A percentile compares a stretch with the other conserved stretches of the same genome.
These are phyloP conservation scores for Microlaimidae sp. DNA, from an alignment of 2,888 invertebrate genomes.

Conservation along the genomic window DNA sequence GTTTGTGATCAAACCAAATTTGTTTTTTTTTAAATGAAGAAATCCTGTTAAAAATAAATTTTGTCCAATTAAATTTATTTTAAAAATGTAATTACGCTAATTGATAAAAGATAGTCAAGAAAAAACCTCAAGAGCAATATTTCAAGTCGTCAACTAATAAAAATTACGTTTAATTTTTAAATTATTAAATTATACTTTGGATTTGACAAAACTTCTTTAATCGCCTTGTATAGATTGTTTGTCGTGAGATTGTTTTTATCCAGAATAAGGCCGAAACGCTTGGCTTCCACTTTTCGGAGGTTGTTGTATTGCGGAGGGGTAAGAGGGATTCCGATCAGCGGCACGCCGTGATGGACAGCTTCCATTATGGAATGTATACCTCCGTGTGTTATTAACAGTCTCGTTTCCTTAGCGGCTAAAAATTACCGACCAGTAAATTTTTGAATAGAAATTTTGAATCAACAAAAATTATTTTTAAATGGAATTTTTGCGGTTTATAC, in stretches of 20 bases:
- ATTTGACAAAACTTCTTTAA: constrained; percentile 24
- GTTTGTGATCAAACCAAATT: too few relatives aligned
- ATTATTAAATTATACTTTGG: constrained; percentile 17
- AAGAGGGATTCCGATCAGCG: constrained; percentile 30
- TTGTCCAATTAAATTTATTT: too few relatives aligned
- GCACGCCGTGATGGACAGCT: constrained; percentile 28
- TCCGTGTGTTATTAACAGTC: constrained; percentile 29
- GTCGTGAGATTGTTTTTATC: constrained; percentile 23
- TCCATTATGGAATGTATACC: constrained; percentile 31
- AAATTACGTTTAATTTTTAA: too few relatives aligned
- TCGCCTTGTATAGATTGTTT: constrained; percentile 19
- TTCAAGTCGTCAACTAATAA: too few relatives aligned
- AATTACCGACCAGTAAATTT: not conserved
- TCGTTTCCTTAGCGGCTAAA: constrained; percentile 24
- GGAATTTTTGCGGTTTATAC: too few relatives aligned
- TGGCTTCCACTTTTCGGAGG: constrained; percentile 22
- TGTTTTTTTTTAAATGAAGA: too few relatives aligned
- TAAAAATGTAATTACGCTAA: too few relatives aligned
- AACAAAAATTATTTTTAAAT: not conserved
- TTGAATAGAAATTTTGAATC: constrained; percentile 7
- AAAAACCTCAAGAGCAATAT: too few relatives aligned
- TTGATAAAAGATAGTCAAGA: too few relatives aligned
- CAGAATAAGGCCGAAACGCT: constrained; percentile 24
- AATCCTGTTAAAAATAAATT: too few relatives aligned
- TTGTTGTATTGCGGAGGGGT: constrained; percentile 29